Evolutionary conservation across 2,888 invertebrate species (phyloP), one percentile per base, ranked within the genome.

Genomic region (Orchesellides sinensis): DNA sequence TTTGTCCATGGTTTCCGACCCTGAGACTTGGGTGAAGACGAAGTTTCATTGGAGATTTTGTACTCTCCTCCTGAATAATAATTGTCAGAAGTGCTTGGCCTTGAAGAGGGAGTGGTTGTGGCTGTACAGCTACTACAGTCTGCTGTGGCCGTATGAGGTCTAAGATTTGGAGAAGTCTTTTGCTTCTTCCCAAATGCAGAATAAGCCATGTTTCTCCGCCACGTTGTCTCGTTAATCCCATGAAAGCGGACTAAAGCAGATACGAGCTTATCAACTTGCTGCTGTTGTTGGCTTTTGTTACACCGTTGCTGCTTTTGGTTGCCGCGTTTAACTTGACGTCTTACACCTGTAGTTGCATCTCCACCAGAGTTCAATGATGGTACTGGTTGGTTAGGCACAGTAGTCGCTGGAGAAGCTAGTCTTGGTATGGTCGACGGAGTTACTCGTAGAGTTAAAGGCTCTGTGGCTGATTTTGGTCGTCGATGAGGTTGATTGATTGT

Each of bases 391-490:
- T n/a, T n/a, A n/a, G n/a, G n/a, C 68, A 59, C 77, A 29, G n/a
- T 77, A 68, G 1, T 32, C 35, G n/a, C 27, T 27, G 1, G 52
- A 25, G 10, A 29, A 17, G n/a, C 17, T 65, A 40, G 19, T 17
- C 4, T 54, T 32, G 1, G 35, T 35, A 21, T 29, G n/a, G 2
- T 2, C 59, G 19, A 8, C 23, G n/a, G 54, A 5, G 29, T 23
- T 40, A n/a, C 10, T 14, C 14, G 10, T 40, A 14, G 40, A 14
- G 14, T n/a, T 14, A 10, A 12, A n/a, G 74, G 52, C 8, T 74
- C 74, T 5, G 77, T 78, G 0, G 69, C 77, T 10, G 77, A 69
- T 27, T 78, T 78, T 3, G 77, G 78, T 54, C 78, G 2, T 23
- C 27, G 29, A 17, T 17, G 6, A n/a, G n/a, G n/a, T n/a, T n/a